Evolutionary conservation across 2,888 invertebrate genomes (phyloP).

Genomic region (Ashinkailepas kermadecensis): DNA sequence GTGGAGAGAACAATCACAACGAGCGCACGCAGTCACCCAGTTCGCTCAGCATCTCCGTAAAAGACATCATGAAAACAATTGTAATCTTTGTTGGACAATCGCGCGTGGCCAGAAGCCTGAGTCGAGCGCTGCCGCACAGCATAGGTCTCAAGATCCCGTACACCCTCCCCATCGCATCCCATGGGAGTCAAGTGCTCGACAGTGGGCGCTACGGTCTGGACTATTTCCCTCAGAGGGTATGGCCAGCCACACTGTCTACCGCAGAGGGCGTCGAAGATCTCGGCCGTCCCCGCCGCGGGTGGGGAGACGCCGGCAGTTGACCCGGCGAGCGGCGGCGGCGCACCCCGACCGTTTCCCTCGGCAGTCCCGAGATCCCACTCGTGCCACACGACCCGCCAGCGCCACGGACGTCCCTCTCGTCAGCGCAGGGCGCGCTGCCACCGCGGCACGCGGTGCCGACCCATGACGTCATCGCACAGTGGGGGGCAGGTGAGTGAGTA

Average conservation of each 20-base stretch:
- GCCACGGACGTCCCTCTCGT: not conserved
- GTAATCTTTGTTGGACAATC: not conserved
- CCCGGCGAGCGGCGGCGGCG: not conserved
- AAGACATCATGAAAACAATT: constrained; percentile 4
- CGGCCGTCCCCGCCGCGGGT: not conserved
- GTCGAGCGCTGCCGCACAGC: too few relatives aligned
- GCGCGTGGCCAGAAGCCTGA: too few relatives aligned
- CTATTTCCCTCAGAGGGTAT: not conserved
- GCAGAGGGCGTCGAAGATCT: not conserved
- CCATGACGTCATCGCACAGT: too few relatives aligned
- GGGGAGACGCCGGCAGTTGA: not conserved
- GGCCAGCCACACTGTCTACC: not conserved
- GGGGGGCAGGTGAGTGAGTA: too few relatives aligned
- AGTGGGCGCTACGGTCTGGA: too few relatives aligned
- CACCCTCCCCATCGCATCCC: too few relatives aligned
- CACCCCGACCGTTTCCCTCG: not conserved
- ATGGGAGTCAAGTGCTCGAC: too few relatives aligned
- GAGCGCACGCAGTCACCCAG: not conserved
- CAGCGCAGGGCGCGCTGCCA: not conserved
- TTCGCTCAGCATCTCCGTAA: not conserved
- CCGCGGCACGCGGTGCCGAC: not conserved
- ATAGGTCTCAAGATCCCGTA: too few relatives aligned
- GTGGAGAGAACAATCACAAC: constrained; percentile 1
- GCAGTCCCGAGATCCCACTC: not conserved
- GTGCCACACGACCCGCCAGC: not conserved